Percentiles rank a stretch among this genome's conserved stretches.
These are phyloP conservation scores for Cheilosia soror DNA, from an alignment of 2,888 invertebrate genomes.

Conservation along the genomic window DNA sequence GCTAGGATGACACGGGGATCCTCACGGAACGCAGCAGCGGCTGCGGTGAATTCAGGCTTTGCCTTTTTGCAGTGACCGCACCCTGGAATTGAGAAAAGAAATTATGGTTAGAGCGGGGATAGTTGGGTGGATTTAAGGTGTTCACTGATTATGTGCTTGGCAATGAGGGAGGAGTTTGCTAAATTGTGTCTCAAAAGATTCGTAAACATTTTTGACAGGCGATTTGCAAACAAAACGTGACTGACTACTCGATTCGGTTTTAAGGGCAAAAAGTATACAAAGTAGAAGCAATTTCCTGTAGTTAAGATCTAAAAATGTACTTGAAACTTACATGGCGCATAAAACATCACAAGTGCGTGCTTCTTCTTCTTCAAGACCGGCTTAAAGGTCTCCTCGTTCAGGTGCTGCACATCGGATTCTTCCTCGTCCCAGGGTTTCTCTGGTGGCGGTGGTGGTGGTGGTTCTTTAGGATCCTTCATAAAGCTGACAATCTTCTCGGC, in stretches of 20 bases:
- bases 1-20: slow-evolving; percentile 91
- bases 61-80: slow-evolving; percentile 95
- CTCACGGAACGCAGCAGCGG: slow-evolving; percentile 89
- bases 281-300: too few species aligned
- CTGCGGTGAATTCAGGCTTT: slow-evolving; percentile 90
- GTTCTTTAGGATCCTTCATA: slow-evolving; percentile 93
- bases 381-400: slow-evolving; percentile 89
- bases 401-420: slow-evolving; percentile 90
- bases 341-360: slow-evolving; percentile 95
- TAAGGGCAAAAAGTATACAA: not conserved
- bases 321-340: slow-evolving; percentile 92
- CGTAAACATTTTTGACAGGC: not conserved
- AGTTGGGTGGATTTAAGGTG: too few species aligned
- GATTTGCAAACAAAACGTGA: not conserved
- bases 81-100: slow-evolving; percentile 85
- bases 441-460: slow-evolving; percentile 92
- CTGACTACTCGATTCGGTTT: not conserved
- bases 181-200: not conserved
- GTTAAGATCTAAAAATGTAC: too few species aligned
- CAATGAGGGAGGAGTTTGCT: not conserved
- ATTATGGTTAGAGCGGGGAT: not conserved
- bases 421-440: slow-evolving; percentile 92
- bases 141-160: not conserved
- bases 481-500: slow-evolving; percentile 91
- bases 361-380: slow-evolving; percentile 92